Evolutionary conservation across 2,888 invertebrate species (phyloP), one percentile per base, ranked within the genome.

Genomic region (Neoascia interrupta): DNA sequence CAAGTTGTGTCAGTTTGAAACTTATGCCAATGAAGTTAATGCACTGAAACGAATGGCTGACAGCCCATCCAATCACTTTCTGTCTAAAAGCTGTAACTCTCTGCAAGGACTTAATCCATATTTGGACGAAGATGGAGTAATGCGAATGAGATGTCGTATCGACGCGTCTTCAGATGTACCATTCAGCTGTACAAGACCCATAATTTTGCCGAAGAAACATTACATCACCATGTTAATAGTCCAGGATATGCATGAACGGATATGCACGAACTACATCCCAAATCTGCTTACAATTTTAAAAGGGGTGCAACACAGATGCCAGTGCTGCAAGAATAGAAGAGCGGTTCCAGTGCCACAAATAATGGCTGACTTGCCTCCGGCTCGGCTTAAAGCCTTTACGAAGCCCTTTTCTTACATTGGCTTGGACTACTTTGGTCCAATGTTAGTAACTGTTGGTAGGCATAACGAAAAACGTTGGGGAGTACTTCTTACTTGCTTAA

Each of bases 121-220:
- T 13, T 39, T 39, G 6, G 39, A 39, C n/a, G 8, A 2, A 13
- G 10, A 0, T 18, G 39, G 39, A 10, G 39, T 69, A 11, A 39
- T 81, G 6, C 23, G 61, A 36, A 10, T 68, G 10, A 49, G 31
- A n/a, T 18, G 73, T 2, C 19, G 70, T 10, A 73, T 69, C 3
- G 74, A 68, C 16, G 28, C 39, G 11, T 28, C 61, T 3, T 16
- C 21, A n/a, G 13, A 53, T 13, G 39, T 23, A 1, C 8, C 18
- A 0, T 31, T 47, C 0, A 10, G 11, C 3, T 56, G 54, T 26
- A 66, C 54, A 37, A 54, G 54, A n/a, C 54, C 66, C 1, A 45
- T 64, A n/a, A 64, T 64, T 36, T n/a, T 64, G n/a, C 28, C 64
- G 5, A 53, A 41, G 8, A 1, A 2, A 2, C 61, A 61, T 21